Conservation (phyloP, 2,113 vertebrate species). For the Emydura subglobosa region DNA sequence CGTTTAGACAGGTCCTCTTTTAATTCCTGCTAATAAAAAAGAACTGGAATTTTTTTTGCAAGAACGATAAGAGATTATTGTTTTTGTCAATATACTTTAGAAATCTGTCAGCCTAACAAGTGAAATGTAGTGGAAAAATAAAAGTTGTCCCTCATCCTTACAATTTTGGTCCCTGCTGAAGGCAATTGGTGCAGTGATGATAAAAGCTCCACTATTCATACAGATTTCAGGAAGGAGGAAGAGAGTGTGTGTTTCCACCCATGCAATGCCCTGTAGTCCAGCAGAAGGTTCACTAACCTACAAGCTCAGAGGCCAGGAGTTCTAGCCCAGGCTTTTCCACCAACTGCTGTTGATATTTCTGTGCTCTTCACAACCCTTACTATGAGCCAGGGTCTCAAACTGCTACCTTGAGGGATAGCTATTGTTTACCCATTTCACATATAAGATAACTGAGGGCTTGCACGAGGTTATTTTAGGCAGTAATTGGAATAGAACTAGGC, state of each 20-base stretch:
- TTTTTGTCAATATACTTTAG: no score
- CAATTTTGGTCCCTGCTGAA: no score
- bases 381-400: not conserved
- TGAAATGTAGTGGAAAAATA: no score
- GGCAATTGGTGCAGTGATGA: not conserved
- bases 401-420: not conserved
- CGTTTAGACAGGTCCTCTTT: no score
- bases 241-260: not conserved
- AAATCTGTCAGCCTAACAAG: no score
- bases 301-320: not conserved
- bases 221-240: not conserved
- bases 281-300: not conserved
- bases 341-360: not conserved
- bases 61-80: no score
- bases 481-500: not conserved
- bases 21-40: no score
- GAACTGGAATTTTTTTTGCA: no score
- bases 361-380: not conserved
- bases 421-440: not conserved
- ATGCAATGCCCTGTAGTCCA: not conserved
- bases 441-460: not conserved
- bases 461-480: not conserved
- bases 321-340: not conserved
- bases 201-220: not conserved
- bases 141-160: no score